Percentiles rank a stretch among this genome's conserved stretches.
Evolutionary conservation across 2,888 invertebrate species (phyloP).

Genomic region (Nomada ruficornis): DNA sequence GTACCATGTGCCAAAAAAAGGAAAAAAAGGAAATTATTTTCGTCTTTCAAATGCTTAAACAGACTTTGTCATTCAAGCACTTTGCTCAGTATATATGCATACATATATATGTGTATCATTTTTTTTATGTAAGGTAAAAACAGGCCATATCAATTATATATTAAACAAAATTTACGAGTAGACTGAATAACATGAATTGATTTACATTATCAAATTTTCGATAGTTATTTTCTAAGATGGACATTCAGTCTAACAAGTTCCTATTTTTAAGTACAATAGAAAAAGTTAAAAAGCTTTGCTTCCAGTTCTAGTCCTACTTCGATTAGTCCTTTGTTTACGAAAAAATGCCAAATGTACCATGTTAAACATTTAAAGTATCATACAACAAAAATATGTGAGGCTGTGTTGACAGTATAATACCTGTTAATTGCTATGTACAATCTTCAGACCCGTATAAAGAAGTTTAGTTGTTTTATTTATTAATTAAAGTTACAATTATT

Average conservation of each 20-base stretch:
- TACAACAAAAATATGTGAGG: slow-evolving; percentile 44
- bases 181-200: slow-evolving; percentile 23
- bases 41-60: slow-evolving; percentile 14
- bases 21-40: slow-evolving; percentile 37
- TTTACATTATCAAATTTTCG: slow-evolving; percentile 18
- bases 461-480: slow-evolving; percentile 1
- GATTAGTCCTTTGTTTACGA: slow-evolving; percentile 44
- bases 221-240: slow-evolving; percentile 7
- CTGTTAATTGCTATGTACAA: slow-evolving; percentile 41
- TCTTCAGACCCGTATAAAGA: slow-evolving; percentile 27
- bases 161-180: slow-evolving; percentile 25
- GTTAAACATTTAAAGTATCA: slow-evolving; percentile 39
- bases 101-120: background rate
- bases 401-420: slow-evolving; percentile 68
- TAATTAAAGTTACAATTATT: slow-evolving; percentile 17
- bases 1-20: slow-evolving; percentile 34
- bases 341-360: slow-evolving; percentile 22
- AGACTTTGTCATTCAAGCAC: slow-evolving; percentile 1
- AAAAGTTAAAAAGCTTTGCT: slow-evolving; percentile 1
- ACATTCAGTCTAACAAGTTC: slow-evolving; percentile 33
- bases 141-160: slow-evolving; percentile 13
- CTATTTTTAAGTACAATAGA: slow-evolving; percentile 27
- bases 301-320: slow-evolving; percentile 51
- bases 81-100: background rate
- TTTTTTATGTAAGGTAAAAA: background rate